Conservation (phyloP, 1,140 invertebrate species). For the Euura lappo region DNA sequence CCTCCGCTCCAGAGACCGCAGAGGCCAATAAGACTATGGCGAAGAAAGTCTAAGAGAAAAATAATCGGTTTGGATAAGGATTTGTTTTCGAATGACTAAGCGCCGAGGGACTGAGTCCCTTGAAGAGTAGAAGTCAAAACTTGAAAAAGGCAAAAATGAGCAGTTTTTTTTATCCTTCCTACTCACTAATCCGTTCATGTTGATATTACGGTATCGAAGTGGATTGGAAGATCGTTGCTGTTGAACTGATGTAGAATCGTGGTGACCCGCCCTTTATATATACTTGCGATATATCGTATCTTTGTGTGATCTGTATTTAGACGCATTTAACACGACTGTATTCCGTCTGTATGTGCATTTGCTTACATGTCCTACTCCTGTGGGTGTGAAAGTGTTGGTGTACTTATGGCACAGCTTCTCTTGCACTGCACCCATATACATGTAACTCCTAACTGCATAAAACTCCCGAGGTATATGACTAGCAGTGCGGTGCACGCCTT, state of each 20-base stretch:
- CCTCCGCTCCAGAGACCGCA: slow-evolving; percentile 42
- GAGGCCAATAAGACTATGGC: slow-evolving; percentile 42
- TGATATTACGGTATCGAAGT: slow-evolving; percentile 22
- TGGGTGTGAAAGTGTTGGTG: slow-evolving; percentile 1
- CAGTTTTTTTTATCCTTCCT: slow-evolving; percentile 12
- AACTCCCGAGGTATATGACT: not conserved
- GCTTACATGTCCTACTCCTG: not conserved
- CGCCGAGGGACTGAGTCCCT: no score
- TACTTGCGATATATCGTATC: slow-evolving; percentile 28
- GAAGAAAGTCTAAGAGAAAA: slow-evolving; percentile 36
- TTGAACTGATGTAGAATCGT: slow-evolving; percentile 42
- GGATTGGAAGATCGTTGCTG: slow-evolving; percentile 30
- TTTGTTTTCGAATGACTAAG: no score
- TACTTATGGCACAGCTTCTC: not conserved
- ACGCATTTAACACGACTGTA: not conserved
- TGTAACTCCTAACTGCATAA: not conserved
- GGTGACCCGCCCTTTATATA: slow-evolving; percentile 48
- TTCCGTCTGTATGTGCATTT: not conserved
- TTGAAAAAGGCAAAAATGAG: not conserved
- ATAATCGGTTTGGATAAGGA: no score
- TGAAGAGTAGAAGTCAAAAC: no score
- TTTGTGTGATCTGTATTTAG: not conserved
- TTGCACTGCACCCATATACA: not conserved
- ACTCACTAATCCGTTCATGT: slow-evolving; percentile 54
- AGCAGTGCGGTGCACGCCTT: slow-evolving; percentile 36